Conservation (phyloP, 1,140 invertebrate genomes). For the Chironomus tepperi region DNA sequence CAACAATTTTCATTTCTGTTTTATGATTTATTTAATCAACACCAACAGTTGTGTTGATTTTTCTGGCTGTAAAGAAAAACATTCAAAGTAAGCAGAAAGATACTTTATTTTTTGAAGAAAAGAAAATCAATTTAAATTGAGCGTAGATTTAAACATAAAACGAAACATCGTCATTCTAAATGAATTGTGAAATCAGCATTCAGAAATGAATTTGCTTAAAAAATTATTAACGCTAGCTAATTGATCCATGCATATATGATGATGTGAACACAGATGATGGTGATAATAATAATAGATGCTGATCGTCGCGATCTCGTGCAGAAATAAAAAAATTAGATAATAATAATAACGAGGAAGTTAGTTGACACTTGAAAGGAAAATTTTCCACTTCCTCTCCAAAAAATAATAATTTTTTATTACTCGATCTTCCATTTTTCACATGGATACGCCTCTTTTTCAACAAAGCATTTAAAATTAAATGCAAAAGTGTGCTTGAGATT, state of each 20-base stretch:
- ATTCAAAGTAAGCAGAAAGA: background rate
- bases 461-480: background rate
- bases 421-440: background rate
- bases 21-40: too few relatives aligned
- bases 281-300: too few relatives aligned
- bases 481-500: background rate
- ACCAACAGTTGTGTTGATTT: background rate
- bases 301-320: background rate
- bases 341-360: too few relatives aligned
- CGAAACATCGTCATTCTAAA: conserved; percentile 15
- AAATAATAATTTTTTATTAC: too few relatives aligned
- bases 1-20: too few relatives aligned
- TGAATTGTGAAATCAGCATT: conserved; percentile 18
- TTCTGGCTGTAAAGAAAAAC: background rate
- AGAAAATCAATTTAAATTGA: conserved; percentile 4
- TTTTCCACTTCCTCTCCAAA: background rate
- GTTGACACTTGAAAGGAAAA: background rate
- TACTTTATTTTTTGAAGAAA: background rate
- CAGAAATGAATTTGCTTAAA: conserved; percentile 17
- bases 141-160: background rate
- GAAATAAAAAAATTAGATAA: background rate
- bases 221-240: conserved; percentile 18
- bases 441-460: background rate
- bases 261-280: background rate
- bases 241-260: background rate